phyloP scores from a whole-genome alignment of 2,797 vertebrate species.

The Jordanella pulchra region DNA sequence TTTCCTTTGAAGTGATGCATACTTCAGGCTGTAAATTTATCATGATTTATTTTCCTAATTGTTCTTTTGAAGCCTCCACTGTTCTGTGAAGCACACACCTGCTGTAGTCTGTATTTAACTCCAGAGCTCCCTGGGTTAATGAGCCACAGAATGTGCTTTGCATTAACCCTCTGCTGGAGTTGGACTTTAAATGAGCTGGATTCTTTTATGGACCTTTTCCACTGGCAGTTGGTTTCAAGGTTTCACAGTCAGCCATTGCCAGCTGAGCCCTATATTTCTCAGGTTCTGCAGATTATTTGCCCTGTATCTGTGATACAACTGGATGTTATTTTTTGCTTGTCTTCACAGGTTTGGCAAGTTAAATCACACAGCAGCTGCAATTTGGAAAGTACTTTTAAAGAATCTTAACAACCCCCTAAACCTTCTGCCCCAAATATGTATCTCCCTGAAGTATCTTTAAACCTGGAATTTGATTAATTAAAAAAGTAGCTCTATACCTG shows the following conservation, averaged over 20 bases:
- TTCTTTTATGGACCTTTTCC: constrained; percentile 31
- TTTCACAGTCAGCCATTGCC: constrained; percentile 10
- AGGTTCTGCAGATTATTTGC: constrained; percentile 4
- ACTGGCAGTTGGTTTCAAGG: constrained; percentile 29
- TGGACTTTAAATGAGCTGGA: constrained; percentile 8
- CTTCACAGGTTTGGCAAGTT: constrained; percentile 17
- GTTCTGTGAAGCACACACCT: constrained; percentile 43
- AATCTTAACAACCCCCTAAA: too few species aligned
- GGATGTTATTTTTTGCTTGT: constrained; percentile 30
- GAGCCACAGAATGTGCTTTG: constrained; percentile 41
- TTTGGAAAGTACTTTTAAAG: too few species aligned
- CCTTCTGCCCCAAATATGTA: too few species aligned
- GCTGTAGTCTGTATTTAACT: constrained; percentile 28
- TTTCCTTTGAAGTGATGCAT: constrained; percentile 23
- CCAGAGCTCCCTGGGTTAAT: constrained; percentile 24
- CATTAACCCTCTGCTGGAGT: constrained; percentile 20
- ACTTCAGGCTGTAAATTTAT: constrained; percentile 19
- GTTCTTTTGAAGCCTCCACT: constrained; percentile 15
- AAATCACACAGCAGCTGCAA: neutral
- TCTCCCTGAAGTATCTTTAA: neutral
- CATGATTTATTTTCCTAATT: neutral
- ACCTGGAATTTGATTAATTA: neutral
- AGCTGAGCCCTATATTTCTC: constrained; percentile 13
- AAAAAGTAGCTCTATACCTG: neutral
- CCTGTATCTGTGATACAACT: constrained; percentile 20